Evolutionary conservation across 2,113 vertebrate genomes (phyloP).

Genomic region (Megaceryle torquata): DNA sequence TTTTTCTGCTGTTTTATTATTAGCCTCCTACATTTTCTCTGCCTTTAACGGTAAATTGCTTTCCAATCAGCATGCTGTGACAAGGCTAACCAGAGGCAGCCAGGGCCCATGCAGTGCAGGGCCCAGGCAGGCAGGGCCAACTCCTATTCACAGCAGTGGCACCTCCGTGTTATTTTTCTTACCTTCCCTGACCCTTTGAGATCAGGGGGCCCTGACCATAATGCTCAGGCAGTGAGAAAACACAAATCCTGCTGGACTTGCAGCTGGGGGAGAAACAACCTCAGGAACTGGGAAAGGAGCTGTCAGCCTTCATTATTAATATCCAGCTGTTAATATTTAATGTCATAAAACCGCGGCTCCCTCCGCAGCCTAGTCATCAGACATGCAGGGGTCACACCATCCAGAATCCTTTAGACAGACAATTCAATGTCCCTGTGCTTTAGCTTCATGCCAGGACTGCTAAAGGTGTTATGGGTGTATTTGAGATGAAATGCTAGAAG

Average conservation of each 20-base stretch:
- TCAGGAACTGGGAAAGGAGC: conserved; percentile 82
- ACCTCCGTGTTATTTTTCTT: conserved; percentile 80
- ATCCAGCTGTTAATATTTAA: conserved; percentile 94
- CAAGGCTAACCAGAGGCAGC: conserved; percentile 78
- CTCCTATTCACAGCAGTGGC: conserved; percentile 75
- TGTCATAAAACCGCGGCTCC: conserved; percentile 86
- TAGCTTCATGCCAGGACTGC: conserved; percentile 48
- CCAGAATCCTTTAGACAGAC: conserved; percentile 63
- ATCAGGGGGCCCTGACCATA: conserved; percentile 76
- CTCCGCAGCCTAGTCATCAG: conserved; percentile 73
- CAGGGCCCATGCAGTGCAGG: conserved; percentile 66
- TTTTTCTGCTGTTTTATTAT: neutral
- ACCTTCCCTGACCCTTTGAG: conserved; percentile 79
- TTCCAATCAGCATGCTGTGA: conserved; percentile 78
- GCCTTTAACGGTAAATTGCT: conserved; percentile 71
- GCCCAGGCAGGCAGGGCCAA: conserved; percentile 60
- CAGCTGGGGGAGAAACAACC: conserved; percentile 73
- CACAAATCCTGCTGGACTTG: conserved; percentile 64
- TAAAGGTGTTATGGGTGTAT: conserved; percentile 48
- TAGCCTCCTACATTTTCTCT: conserved; percentile 51
- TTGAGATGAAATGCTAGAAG: conserved; percentile 45
- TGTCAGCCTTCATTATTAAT: conserved; percentile 95
- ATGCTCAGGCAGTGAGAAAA: conserved; percentile 54
- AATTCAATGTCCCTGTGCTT: conserved; percentile 41
- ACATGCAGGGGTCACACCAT: conserved; percentile 72